Evolutionary conservation across 2,888 invertebrate species (phyloP).

Genomic region (Mesorhabditis sp.): DNA sequence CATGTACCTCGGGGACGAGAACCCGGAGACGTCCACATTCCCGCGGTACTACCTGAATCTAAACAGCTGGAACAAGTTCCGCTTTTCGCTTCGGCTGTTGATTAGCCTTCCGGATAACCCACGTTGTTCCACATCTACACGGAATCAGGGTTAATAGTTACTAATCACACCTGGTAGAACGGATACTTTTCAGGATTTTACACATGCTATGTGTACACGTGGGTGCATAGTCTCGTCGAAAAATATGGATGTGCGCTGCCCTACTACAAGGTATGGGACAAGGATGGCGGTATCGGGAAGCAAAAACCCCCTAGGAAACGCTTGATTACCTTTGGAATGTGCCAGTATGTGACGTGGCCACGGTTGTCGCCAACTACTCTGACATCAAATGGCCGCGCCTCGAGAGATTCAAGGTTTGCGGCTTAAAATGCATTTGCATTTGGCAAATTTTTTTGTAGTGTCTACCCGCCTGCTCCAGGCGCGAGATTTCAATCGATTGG

Average conservation of each 20-base stretch:
- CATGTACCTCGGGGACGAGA: constrained; percentile 27
- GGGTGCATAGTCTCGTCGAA: constrained; percentile 23
- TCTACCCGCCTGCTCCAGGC: neutral
- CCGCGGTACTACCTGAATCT: constrained; percentile 33
- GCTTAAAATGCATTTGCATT: neutral
- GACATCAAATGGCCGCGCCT: neutral
- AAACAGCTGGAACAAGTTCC: constrained; percentile 30
- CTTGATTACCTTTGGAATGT: neutral
- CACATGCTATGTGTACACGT: constrained; percentile 32
- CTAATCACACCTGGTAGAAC: neutral
- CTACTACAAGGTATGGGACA: constrained; percentile 18
- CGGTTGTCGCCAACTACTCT: neutral
- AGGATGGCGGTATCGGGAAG: neutral
- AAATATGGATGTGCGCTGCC: constrained; percentile 33
- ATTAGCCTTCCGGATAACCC: constrained; percentile 13
- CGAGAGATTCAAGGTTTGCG: neutral
- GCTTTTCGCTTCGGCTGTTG: constrained; percentile 22
- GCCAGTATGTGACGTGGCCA: neutral
- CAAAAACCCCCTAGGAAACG: constrained; percentile 3
- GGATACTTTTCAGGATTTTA: constrained; percentile 21
- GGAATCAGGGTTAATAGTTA: constrained; percentile 11
- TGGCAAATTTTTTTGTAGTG: neutral
- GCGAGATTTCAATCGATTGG: constrained; percentile 4
- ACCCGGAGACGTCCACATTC: constrained; percentile 23
- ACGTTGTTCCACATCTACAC: constrained; percentile 11